These are phyloP conservation scores for Sphecodes monilicornis DNA, from an alignment of 2,888 invertebrate species.

Conservation along the genomic window DNA sequence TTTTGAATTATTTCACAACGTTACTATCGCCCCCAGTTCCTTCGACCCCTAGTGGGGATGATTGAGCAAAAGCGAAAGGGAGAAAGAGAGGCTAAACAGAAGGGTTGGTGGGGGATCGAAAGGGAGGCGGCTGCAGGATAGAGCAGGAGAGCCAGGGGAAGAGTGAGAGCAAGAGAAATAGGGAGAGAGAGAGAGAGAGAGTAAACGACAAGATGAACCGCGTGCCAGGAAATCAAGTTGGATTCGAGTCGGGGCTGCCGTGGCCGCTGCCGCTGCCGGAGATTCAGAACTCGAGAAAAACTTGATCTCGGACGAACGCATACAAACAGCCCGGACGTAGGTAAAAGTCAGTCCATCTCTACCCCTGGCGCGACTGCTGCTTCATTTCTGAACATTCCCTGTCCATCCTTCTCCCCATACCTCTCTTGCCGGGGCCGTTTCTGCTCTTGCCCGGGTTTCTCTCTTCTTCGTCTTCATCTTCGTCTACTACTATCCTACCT, in stretches of 20 bases:
- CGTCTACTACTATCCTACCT: constrained; percentile 27
- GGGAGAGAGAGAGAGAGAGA: constrained; percentile 60
- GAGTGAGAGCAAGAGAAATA: constrained; percentile 43
- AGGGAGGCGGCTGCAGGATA: neutral
- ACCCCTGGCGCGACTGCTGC: constrained; percentile 68
- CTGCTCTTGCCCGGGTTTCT: constrained; percentile 10
- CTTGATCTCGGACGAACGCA: constrained; percentile 82
- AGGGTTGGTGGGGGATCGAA: neutral
- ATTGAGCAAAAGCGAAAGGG: constrained; percentile 47
- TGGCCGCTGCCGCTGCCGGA: constrained; percentile 71
- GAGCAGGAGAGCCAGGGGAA: constrained; percentile 24
- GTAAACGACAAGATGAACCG: constrained; percentile 78
- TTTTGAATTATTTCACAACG: too few species aligned
- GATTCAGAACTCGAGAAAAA: constrained; percentile 81
- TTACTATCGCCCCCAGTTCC: neutral
- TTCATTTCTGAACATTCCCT: constrained; percentile 76
- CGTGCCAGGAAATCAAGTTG: constrained; percentile 83
- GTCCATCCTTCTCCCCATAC: constrained; percentile 33
- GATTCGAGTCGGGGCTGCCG: constrained; percentile 77
- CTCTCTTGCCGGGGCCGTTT: constrained; percentile 48
- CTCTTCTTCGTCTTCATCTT: constrained; percentile 37
- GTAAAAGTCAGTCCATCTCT: constrained; percentile 65
- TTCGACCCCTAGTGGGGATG: constrained; percentile 32
- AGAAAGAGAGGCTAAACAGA: constrained; percentile 14
- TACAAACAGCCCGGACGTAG: constrained; percentile 69